phyloP scores from a whole-genome alignment of 2,888 invertebrate species.

The Euspilapteryx auroguttella region DNA sequence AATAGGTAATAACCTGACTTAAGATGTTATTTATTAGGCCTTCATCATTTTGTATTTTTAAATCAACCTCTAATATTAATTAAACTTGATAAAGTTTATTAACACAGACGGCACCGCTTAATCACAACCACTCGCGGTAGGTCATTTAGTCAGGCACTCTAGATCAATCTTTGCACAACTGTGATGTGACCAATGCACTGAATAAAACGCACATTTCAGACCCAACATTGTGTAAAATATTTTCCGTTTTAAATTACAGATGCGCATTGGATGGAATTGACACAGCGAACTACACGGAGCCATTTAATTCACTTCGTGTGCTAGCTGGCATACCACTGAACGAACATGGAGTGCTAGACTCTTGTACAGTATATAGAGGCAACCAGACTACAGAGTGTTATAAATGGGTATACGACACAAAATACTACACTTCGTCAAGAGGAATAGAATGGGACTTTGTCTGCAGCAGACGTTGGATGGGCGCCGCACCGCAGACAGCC shows the following conservation, averaged over 20 bases:
- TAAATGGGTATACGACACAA: slow-evolving; percentile 73
- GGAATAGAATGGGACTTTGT: slow-evolving; percentile 85
- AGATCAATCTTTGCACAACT: too few species aligned
- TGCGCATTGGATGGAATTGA: slow-evolving; percentile 63
- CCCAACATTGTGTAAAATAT: too few species aligned
- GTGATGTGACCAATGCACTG: too few species aligned
- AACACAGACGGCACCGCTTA: too few species aligned
- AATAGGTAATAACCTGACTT: too few species aligned
- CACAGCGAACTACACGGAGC: slow-evolving; percentile 37
- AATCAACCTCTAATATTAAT: too few species aligned
- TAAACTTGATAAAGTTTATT: too few species aligned
- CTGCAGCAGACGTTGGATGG: slow-evolving; percentile 80
- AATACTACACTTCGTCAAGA: slow-evolving; percentile 72
- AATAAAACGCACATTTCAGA: too few species aligned
- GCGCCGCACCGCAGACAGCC: slow-evolving; percentile 74
- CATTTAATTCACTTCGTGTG: slow-evolving; percentile 59
- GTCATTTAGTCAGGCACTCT: too few species aligned
- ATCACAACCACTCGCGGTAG: too few species aligned
- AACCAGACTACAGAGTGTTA: slow-evolving; percentile 38
- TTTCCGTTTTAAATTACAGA: slow-evolving; percentile 33
- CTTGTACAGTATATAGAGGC: slow-evolving; percentile 59
- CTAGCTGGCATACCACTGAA: slow-evolving; percentile 59
- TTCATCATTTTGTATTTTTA: too few species aligned
- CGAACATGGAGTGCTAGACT: slow-evolving; percentile 61
- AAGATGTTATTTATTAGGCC: too few species aligned